Base-by-base conservation (phyloP, 2,113 vertebrate genomes). In the Microtus richardsoni region DNA sequence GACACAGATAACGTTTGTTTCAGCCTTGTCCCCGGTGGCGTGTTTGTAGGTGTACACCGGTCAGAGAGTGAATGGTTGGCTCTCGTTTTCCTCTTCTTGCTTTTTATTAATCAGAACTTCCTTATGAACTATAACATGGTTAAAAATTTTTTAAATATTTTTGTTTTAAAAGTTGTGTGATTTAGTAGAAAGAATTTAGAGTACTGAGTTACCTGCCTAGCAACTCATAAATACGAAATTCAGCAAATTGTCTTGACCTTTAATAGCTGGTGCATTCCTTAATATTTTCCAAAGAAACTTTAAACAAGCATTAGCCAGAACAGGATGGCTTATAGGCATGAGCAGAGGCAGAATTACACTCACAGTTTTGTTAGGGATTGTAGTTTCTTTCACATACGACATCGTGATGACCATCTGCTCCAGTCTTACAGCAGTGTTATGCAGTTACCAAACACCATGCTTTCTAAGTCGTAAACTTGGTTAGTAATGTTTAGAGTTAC, bases 71-170 rank as follows among this genome's bases (percentile, higher is more conserved):
- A 80, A 92, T 68, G 83, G 10, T 73, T 73, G 6, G 41, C 7
- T 83, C 41, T 88, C 88, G 75, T 91, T 97, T 94, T 91, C 44
- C 11, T 58, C 54, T 79, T 84, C 60, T 6, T 93, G 28, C 6
- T 64, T 94, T 88, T 91, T 71, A 87, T 74, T 95, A 49, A 62
- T 80, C 75, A 95, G 85, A 88, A 60, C 95, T 91, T 91, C 16
- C 21, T n/a, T 92, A 19, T 44, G 19, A 85, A 52, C 11, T 10
- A 16, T 71, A 66, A 36, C 19, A 52, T 21, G 60, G 8, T 52
- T 92, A 92, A 88, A 39, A 39, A 88, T 77, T 17, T 91, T 90
- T 78, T 70, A 91, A 83, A 73, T 89, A 60, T 89, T 89, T 74
- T 91, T 44, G 7, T 91, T 95, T 95, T 62, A 92, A 0, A 68